These are phyloP conservation scores for Leptinotarsa defecta DNA, from an alignment of 1,140 invertebrate species.

Conservation along the genomic window DNA sequence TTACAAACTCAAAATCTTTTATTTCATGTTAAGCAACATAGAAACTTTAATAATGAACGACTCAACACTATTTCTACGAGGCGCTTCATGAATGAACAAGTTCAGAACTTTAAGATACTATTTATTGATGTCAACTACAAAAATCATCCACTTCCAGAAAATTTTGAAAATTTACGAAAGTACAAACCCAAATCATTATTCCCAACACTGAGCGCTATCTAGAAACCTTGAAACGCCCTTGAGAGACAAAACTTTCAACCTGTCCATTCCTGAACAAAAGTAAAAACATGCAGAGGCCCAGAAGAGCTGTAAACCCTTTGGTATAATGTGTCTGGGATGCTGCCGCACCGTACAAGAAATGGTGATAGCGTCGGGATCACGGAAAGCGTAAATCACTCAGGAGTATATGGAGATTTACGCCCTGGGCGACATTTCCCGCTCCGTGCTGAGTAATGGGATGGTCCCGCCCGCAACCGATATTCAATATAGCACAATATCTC, in stretches of 20 bases:
- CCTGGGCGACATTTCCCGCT: conserved; percentile 7
- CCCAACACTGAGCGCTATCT: too few relatives aligned
- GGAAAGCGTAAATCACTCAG: conserved; percentile 21
- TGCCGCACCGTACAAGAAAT: conserved; percentile 9
- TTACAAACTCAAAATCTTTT: too few relatives aligned
- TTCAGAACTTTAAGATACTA: too few relatives aligned
- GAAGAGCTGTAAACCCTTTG: conserved; percentile 24
- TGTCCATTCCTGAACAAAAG: conserved; percentile 17
- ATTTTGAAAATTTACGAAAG: too few relatives aligned
- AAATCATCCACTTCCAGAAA: too few relatives aligned
- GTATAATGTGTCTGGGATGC: conserved; percentile 11
- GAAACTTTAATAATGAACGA: too few relatives aligned
- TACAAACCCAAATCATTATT: too few relatives aligned
- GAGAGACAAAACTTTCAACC: background rate
- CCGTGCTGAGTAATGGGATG: background rate
- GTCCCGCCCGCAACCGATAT: conserved; percentile 8
- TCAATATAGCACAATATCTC: conserved; percentile 20
- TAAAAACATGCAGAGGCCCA: conserved; percentile 15
- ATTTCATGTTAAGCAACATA: too few relatives aligned
- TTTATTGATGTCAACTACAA: too few relatives aligned
- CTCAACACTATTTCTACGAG: too few relatives aligned
- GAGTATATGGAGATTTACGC: conserved; percentile 25
- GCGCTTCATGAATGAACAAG: too few relatives aligned
- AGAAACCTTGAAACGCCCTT: conserved; percentile 1
- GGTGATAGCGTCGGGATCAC: conserved; percentile 20